Evolutionary conservation across 92 coral and sea anemone genomes (phyloP), one percentile per base, ranked within the genome.

Genomic region (Porites evermanni): DNA sequence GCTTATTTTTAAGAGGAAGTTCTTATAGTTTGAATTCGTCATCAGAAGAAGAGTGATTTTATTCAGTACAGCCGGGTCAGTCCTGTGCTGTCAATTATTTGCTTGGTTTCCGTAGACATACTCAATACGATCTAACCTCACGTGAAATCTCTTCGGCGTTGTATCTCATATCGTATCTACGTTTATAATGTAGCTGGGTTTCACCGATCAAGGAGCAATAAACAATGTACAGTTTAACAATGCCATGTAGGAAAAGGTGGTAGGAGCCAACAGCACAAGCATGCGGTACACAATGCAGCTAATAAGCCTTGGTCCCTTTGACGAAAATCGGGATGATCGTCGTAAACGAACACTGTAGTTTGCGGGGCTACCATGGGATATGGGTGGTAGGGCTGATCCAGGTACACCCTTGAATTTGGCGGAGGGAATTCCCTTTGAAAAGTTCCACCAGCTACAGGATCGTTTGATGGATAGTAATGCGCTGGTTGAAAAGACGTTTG

Each of bases 251-350:
- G 98, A 70, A 81, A 80, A 0, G 94, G 92, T 11, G 98, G 98
- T 18, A 95, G 20, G 10, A 95, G 70, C 92, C 98, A 95, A 52
- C 98, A 95, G 50, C 98, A 95, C 78, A 95, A 74, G 32, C 95
- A 89, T 12, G 98, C 89, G 3, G 98, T 94, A 81, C 96, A 95
- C 51, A 95, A 38, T 8, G 95, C 93, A 2, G 98, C 96, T 16
- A 95, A 24, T 38, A 95, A 56, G 2, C 97, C 87, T 14, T 89
- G 90, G 7, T 89, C 93, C 50, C 86, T 75, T 21, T 81, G 82
- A 6, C 95, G 79, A 82, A 81, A 67, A 18, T 20, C 24, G 9
- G 82, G 84, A 56, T 82, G 86, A 63, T 92, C 92, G 53, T 80
- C 92, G 74, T 92, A 89, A 54, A 92, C 59, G 23, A 84, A 89